Base-by-base conservation (phyloP, 1,140 invertebrate genomes). In the Lamellibrachia luymesi region DNA sequence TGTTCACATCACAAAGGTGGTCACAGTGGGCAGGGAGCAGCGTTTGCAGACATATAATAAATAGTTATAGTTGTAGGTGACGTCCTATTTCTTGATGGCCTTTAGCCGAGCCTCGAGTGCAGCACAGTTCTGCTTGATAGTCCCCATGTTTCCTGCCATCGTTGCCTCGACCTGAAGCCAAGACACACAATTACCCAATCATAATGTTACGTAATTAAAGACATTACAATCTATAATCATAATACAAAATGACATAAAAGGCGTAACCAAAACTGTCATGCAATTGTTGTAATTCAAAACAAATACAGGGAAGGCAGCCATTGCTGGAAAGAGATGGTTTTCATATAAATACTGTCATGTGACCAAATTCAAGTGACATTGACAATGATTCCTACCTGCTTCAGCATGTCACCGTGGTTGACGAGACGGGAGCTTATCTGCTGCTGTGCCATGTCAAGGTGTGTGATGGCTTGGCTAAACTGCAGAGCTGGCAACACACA, bases 391-490 rank as follows among this genome's bases (percentile, higher is more conserved):
- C 64, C 89, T 64, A 96, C 98, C 27, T 97, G 97, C 96, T 98
- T 97, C 22, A 98, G 95, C 50, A 98, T 95, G 90, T 97, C 97
- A 94, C 98, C 98, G 95, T 98, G 98, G 94, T 97, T 97, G 90
- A 98, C 97, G 10, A 98, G 97, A 90, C 97, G 97, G 27, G 97
- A 96, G 0, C 97, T 96, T 90, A 98, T 98, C 94, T 98, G 97
- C 50, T 97, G 97, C 95, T 99, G 98, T 90, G 98, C 96, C 27
- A 97, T 97, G 96, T 98, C 98, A 80, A 99, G 96, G 95, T 98
- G 98, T 2, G 97, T 97, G 92, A 99, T 96, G 13, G 98, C 98
- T 96, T 98, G 98, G 56, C 97, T 97, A 95, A 98, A 98, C 95
- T 98, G 98, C 92, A 97, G 97, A 94, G 98, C 98, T 99, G 96